phyloP scores from a whole-genome alignment of 2,113 vertebrate species.

The Rhipidura dahli region DNA sequence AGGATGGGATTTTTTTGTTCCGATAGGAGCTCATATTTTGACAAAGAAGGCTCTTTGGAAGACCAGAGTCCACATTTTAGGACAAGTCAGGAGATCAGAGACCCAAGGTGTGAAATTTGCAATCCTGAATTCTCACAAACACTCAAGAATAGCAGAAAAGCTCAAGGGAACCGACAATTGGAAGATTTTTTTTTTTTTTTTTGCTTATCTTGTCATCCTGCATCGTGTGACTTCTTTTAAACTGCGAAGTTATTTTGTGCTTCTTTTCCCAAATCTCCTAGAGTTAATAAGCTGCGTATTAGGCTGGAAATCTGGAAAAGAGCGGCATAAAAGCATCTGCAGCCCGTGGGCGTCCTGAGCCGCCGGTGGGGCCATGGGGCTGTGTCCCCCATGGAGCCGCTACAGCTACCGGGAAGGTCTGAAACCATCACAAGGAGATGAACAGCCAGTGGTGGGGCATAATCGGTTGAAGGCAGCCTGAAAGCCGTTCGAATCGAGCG shows the following conservation, averaged over 20 bases:
- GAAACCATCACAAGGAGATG: accelerated
- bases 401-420: accelerated
- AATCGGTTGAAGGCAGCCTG: accelerated
- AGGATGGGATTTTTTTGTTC: neutral
- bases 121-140: neutral
- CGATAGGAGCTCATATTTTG: neutral
- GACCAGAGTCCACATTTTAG: neutral
- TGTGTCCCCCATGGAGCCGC: accelerated
- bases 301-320: neutral
- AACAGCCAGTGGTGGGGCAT: neutral
- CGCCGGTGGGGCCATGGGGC: accelerated
- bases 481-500: accelerated
- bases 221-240: neutral
- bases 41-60: neutral
- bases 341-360: neutral
- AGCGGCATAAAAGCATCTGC: neutral
- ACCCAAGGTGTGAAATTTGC: neutral
- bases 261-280: neutral
- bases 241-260: neutral
- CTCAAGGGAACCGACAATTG: accelerated
- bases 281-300: accelerated
- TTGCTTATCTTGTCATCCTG: neutral
- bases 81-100: neutral
- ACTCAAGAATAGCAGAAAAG: neutral
- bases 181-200: neutral